Conservation (phyloP, 2,113 vertebrate genomes). For the Helogale parvula region DNA sequence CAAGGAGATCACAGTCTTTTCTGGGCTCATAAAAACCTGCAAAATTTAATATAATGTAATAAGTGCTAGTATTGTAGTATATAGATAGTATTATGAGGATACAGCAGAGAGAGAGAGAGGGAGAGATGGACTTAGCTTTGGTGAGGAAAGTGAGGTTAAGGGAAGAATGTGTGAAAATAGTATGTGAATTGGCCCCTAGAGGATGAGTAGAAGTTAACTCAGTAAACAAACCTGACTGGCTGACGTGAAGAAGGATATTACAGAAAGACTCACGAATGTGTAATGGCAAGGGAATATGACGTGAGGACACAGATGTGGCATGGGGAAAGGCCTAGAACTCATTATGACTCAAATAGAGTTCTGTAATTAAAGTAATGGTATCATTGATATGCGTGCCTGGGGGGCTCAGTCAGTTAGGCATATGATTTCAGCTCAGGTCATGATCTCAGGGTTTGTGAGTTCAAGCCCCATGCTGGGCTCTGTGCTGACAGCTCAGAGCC, state of each 20-base stretch:
- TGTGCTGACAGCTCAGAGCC: too few relatives aligned
- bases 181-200: background rate
- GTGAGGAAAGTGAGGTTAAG: background rate
- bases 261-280: background rate
- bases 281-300: background rate
- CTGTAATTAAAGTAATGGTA: background rate
- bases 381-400: too few relatives aligned
- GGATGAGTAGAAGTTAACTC: background rate
- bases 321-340: background rate
- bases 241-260: background rate
- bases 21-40: background rate
- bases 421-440: too few relatives aligned
- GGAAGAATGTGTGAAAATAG: background rate
- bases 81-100: background rate
- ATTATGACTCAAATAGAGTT: background rate
- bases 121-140: background rate
- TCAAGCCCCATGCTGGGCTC: too few relatives aligned
- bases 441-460: too few relatives aligned
- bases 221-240: background rate
- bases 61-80: background rate
- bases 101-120: background rate
- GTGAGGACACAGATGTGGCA: background rate
- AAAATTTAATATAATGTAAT: background rate
- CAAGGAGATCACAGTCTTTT: background rate
- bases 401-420: too few relatives aligned